Evolutionary conservation across 2,113 vertebrate genomes (phyloP).

Genomic region (Malaclemys terrapin): DNA sequence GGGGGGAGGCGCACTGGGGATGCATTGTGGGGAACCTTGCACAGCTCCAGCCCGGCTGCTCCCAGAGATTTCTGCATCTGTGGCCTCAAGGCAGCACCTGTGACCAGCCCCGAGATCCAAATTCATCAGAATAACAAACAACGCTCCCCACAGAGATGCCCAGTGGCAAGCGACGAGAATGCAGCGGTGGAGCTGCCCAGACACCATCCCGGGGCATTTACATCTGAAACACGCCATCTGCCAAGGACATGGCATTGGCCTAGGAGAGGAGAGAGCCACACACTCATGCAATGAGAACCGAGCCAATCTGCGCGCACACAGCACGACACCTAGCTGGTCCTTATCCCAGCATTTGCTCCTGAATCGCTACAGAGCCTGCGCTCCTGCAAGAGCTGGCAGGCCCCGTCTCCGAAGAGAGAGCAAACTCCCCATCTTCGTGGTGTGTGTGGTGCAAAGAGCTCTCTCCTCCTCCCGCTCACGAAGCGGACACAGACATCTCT

Average conservation of each 20-base stretch:
- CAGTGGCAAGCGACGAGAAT: neutral
- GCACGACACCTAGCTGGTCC: rapidly evolving
- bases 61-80: too few relatives aligned
- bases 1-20: too few relatives aligned
- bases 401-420: neutral
- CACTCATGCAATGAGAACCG: rapidly evolving
- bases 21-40: neutral
- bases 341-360: neutral
- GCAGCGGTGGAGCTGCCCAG: neutral
- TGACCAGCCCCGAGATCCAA: neutral
- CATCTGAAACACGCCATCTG: rapidly evolving
- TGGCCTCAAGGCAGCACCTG: too few relatives aligned
- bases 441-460: neutral
- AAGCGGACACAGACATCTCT: rapidly evolving
- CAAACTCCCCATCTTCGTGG: neutral
- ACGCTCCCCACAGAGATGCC: rapidly evolving
- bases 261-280: neutral
- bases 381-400: rapidly evolving
- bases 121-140: neutral
- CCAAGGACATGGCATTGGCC: too few relatives aligned
- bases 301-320: rapidly evolving
- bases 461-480: neutral
- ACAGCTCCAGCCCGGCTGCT: neutral
- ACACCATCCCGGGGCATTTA: neutral
- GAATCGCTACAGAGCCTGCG: neutral